Base-by-base conservation (phyloP, 1,140 invertebrate species). In the Bombus turneri region DNA sequence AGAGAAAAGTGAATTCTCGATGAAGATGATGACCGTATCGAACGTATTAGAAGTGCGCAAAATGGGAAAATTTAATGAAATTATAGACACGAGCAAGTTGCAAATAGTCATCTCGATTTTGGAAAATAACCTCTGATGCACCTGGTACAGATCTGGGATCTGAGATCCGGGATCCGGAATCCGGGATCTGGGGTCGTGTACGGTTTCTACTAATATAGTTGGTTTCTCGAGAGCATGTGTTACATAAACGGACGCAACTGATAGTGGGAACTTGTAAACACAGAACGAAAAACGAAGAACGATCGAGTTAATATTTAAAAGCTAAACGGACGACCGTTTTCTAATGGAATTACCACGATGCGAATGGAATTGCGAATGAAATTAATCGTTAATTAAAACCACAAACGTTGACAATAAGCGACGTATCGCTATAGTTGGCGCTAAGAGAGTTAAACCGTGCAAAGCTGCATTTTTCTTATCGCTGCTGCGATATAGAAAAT, bases 281-380 rank as follows among this genome's bases (percentile, higher is more conserved):
- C 18, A 10, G 31, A 71, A 34, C 22, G 39, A 47, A n/a, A 9
- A 71, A 43, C 22, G n/a, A 47, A 39, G 15, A 43, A 43, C 43
- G 25, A 39, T 31, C n/a, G 0, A 59, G 47, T 34, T 73, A 34
- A 81, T 73, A 59, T 81, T 53, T 73, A 57, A 73, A 81, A 31
- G 31, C 0, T 31, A 69, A 37, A 69, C 15, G 37, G 28, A 25
- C 41, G 25, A 28, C 0, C 39, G 25, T 18, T 9, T 12, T 12
- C 41, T 47, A n/a, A 80, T 53, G 77, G n/a, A 53, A 80, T 47
- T 69, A 25, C 4, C 28, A 15, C 0, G 47, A 37, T 15, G 15
- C n/a, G 34, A 37, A 68, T 28, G 39, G 53, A 53, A 66, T 15
- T 18, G 6, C 9, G 13, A 47, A 8, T n/a, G 43, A 47, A 47